Base-by-base conservation (phyloP, 2,113 vertebrate genomes). In the Thunnus maccoyii region DNA sequence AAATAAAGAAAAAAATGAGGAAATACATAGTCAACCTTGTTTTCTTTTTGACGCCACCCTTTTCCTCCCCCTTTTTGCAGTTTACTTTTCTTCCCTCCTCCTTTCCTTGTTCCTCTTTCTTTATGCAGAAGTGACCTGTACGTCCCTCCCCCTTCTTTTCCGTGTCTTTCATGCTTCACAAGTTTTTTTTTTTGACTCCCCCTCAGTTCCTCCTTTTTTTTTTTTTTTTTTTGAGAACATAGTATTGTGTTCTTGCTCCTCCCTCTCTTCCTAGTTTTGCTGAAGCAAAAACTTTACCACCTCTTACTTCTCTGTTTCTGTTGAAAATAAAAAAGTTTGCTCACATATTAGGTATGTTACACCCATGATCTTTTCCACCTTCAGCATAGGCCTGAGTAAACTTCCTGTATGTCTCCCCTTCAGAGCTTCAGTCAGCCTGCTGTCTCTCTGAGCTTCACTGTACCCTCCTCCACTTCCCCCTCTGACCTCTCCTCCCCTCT, bases 61-160 rank as follows among this genome's bases (percentile, higher is more conserved):
- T 61, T 17, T 67, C 44, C 58, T 63, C 58, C 56, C 46, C 48
- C 36, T 41, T 55, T 47, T 47, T 80, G 84, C 68, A 81, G 78
- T 85, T 51, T 10, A 58, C 63, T 86, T 48, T 88, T 92, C 84
- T 27, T 75, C 76, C 61, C 82, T 66, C 68, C 82, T 88, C 88
- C 86, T 92, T 94, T 94, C 58, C 79, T 82, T 85, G 63, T 77
- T 87, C 80, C 81, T 80, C 72, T 84, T 87, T 84, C 81, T 90
- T 69, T 75, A 80, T 84, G 80, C 73, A 83, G 73, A 81, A 73
- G 51, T 56, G 17, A 11, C 27, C 30, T 41, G 20, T 4, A 48
- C 0, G 78, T 71, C 73, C 84, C 82, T 60, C 86, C 91, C 85
- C 50, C 80, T 79, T 30, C 74, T 62, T 48, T 61, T 85, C 51